phyloP scores from a whole-genome alignment of 2,888 invertebrate genomes.

The Diloba caeruleocephala region DNA sequence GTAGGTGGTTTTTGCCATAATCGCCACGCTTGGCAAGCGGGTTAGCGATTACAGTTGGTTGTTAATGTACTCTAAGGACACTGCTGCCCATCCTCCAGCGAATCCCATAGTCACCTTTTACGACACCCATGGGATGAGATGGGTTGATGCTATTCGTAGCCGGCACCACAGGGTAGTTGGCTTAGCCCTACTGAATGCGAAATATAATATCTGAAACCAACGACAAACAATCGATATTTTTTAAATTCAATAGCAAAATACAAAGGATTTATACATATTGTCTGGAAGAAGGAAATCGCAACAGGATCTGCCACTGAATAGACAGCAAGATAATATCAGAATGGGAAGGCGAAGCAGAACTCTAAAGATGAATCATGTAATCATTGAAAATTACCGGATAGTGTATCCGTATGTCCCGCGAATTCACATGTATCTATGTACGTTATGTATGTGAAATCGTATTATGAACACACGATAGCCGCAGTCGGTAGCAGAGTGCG shows the following conservation, averaged over 20 bases:
- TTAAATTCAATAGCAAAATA: not conserved
- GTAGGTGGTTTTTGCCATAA: no score
- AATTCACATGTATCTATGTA: slow-evolving; percentile 1
- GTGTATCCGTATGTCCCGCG: slow-evolving; percentile 13
- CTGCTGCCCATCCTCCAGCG: no score
- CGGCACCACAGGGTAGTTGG: no score
- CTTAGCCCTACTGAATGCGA: no score
- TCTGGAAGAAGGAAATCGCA: not conserved
- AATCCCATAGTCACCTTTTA: no score
- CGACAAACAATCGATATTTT: slow-evolving; percentile 2
- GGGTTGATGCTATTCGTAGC: no score
- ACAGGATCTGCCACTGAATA: not conserved
- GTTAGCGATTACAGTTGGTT: no score
- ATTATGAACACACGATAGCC: slow-evolving; percentile 23
- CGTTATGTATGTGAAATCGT: slow-evolving; percentile 15
- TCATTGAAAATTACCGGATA: slow-evolving; percentile 23
- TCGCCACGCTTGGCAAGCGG: no score
- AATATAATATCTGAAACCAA: no score
- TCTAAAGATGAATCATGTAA: slow-evolving; percentile 9
- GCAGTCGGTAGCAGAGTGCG: slow-evolving; percentile 53
- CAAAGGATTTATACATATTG: not conserved
- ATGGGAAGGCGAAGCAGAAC: slow-evolving; percentile 8
- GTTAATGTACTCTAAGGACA: no score
- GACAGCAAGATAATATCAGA: not conserved
- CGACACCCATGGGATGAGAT: no score